Conservation (phyloP, 2,888 invertebrate species). For the Drosophila testacea region DNA sequence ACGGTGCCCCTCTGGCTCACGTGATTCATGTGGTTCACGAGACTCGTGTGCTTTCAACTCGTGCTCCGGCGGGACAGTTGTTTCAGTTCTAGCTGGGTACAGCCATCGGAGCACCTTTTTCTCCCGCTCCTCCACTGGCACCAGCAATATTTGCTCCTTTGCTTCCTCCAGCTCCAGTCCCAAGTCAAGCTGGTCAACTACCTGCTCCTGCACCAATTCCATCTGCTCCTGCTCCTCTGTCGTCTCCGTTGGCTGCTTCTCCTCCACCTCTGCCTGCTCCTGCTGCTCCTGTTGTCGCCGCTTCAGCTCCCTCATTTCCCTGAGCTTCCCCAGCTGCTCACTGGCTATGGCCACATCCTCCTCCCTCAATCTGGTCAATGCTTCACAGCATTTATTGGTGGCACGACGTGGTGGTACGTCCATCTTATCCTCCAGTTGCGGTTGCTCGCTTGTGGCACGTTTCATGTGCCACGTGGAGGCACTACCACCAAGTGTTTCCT, state of each 20-base stretch:
- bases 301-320: constrained; percentile 9
- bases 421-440: not conserved
- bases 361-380: constrained; percentile 9
- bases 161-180: not conserved
- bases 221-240: not conserved
- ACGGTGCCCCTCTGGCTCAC: no score
- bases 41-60: no score
- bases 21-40: no score
- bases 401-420: not conserved
- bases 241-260: not conserved
- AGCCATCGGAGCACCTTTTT: no score
- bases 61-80: no score
- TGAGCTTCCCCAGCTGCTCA: constrained; percentile 32
- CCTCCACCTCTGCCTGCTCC: not conserved
- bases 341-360: constrained; percentile 43
- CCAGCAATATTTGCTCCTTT: not conserved
- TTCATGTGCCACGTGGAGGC: not conserved
- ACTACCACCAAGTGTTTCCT: no score
- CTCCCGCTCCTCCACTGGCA: not conserved
- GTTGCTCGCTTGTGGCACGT: constrained; percentile 7
- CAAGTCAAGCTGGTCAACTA: not conserved
- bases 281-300: no score
- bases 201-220: not conserved
- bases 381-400: constrained; percentile 4
- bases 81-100: no score